These are phyloP conservation scores for Capreolus pygargus DNA, from an alignment of 2,113 vertebrate species.

Conservation along the genomic window DNA sequence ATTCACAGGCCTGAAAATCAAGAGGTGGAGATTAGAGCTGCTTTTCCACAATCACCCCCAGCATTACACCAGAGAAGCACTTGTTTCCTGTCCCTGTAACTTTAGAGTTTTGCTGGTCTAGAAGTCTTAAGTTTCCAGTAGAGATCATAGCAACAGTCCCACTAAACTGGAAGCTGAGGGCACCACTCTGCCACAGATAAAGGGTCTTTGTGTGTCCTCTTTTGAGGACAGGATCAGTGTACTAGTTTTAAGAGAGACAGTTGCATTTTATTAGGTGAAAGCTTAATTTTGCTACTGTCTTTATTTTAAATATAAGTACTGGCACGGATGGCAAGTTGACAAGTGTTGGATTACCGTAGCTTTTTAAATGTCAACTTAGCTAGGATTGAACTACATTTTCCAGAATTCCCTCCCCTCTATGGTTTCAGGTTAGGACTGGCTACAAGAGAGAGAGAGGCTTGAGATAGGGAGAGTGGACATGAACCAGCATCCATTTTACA, in stretches of 20 bases:
- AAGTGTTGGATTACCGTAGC: background rate
- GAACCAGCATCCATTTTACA: background rate
- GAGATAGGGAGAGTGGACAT: background rate
- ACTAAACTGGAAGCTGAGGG: background rate
- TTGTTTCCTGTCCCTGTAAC: background rate
- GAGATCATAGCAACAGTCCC: background rate
- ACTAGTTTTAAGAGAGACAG: background rate
- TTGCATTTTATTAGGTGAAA: background rate
- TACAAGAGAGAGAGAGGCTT: background rate
- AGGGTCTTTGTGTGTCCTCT: background rate
- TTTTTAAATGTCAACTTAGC: background rate
- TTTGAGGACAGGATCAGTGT: background rate
- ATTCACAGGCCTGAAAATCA: background rate
- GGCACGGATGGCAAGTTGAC: background rate
- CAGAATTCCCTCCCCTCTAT: background rate
- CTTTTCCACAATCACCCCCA: background rate
- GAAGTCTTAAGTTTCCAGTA: background rate
- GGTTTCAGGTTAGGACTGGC: background rate
- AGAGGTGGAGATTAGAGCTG: background rate
- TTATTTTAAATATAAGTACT: background rate
- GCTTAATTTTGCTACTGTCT: background rate
- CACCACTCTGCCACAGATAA: background rate
- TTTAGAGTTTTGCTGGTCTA: background rate
- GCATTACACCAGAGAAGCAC: background rate
- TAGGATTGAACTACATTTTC: background rate